These are phyloP conservation scores for Pelodytes ibericus DNA, from an alignment of 2,797 vertebrate species.

Conservation along the genomic window DNA sequence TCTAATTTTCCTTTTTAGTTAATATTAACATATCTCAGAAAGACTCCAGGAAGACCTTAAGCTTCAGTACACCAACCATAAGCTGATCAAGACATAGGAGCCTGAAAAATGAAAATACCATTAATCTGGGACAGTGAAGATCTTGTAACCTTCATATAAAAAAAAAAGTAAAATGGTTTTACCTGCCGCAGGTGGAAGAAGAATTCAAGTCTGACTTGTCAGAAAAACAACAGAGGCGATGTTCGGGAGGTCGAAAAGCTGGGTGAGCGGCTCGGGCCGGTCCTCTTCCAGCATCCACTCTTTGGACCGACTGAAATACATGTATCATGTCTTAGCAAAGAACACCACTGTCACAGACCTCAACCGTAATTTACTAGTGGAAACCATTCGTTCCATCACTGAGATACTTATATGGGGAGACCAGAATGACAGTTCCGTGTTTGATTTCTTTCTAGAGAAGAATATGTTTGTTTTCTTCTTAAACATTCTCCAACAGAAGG, in stretches of 20 bases:
- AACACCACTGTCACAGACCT: constrained; percentile 97
- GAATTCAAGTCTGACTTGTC: too few species aligned
- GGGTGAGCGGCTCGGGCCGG: constrained; percentile 42
- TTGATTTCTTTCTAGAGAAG: constrained; percentile 99
- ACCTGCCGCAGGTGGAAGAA: too few species aligned
- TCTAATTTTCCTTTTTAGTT: too few species aligned
- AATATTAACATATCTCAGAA: too few species aligned
- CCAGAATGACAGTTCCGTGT: constrained; percentile 98
- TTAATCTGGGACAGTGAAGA: too few species aligned
- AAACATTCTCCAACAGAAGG: constrained; percentile 97
- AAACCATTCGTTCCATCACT: constrained; percentile 98
- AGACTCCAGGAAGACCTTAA: too few species aligned
- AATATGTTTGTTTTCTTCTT: constrained; percentile 99
- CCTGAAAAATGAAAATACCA: too few species aligned
- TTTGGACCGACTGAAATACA: constrained; percentile 69
- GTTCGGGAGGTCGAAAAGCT: constrained; percentile 49
- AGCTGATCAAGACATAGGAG: too few species aligned
- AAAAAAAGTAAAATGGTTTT: too few species aligned
- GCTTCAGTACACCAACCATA: too few species aligned
- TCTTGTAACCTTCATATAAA: too few species aligned
- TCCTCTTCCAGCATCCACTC: constrained; percentile 31
- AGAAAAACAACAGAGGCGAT: neutral
- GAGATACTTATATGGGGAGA: constrained; percentile 99
- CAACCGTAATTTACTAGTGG: constrained; percentile 94
- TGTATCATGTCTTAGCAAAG: constrained; percentile 95